Conservation (phyloP, 2,888 invertebrate species). For the Deroplatys truncata region DNA sequence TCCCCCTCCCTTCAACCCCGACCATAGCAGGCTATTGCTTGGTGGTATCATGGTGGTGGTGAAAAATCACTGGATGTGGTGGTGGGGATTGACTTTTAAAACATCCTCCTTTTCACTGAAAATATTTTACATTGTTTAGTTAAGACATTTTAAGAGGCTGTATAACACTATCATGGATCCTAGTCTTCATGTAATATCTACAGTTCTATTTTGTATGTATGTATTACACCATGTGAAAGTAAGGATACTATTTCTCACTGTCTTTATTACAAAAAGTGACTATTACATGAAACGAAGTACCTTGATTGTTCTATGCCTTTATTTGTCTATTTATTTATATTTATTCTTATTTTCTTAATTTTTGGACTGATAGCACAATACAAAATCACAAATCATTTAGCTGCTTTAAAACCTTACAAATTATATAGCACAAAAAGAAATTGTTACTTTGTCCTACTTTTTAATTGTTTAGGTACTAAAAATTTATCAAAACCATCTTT, state of each 20-base stretch:
- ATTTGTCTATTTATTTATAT: too few relatives aligned
- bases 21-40: background rate
- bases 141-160: background rate
- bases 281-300: background rate
- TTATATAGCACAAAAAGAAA: background rate
- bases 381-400: background rate
- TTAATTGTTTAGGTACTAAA: background rate
- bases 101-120: background rate
- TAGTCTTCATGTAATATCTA: background rate
- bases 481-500: background rate
- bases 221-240: background rate
- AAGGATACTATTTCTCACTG: too few relatives aligned
- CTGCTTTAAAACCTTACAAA: background rate
- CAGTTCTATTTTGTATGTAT: background rate
- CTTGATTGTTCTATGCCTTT: background rate
- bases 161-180: background rate
- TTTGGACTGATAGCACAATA: background rate
- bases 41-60: too few relatives aligned
- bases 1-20: slow-evolving; percentile 8
- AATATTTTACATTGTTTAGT: background rate
- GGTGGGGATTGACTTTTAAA: background rate
- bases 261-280: background rate
- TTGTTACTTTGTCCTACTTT: background rate
- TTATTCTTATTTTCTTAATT: background rate
- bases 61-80: background rate